Conservation (phyloP, 1,140 invertebrate genomes). For the Nautilus pompilius region DNA sequence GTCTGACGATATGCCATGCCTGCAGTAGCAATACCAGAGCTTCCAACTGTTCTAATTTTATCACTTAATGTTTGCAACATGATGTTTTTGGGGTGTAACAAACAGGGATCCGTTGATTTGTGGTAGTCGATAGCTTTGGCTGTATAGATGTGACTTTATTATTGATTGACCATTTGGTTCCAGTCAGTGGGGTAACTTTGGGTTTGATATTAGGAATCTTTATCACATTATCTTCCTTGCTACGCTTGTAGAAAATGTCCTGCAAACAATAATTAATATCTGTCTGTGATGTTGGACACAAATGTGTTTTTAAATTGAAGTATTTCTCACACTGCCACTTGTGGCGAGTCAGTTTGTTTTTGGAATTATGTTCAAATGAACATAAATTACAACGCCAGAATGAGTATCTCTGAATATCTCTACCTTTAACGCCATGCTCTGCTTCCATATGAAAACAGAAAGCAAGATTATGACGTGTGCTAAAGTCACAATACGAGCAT, state of each 20-base stretch:
- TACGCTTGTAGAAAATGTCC: constrained; percentile 34
- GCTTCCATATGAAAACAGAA: constrained; percentile 90
- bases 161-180: not conserved
- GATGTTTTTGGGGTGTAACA: not conserved
- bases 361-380: constrained; percentile 91
- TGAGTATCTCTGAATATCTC: constrained; percentile 77
- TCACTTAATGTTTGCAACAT: no score
- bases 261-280: constrained; percentile 44
- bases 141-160: not conserved
- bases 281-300: constrained; percentile 63
- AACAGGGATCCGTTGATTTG: not conserved
- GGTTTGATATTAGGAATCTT: not conserved
- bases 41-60: no score
- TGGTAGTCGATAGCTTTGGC: not conserved
- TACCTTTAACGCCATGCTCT: constrained; percentile 77
- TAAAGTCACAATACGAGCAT: constrained; percentile 73
- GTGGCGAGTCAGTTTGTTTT: constrained; percentile 85
- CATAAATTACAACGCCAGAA: constrained; percentile 92
- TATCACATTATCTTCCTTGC: constrained; percentile 5
- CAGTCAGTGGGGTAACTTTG: not conserved
- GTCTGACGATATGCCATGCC: no score
- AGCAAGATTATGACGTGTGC: constrained; percentile 77
- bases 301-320: constrained; percentile 80
- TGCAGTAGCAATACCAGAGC: no score
- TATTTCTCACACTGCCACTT: constrained; percentile 85